phyloP scores from a whole-genome alignment of 2,113 vertebrate species.

The Regulus satrapa region DNA sequence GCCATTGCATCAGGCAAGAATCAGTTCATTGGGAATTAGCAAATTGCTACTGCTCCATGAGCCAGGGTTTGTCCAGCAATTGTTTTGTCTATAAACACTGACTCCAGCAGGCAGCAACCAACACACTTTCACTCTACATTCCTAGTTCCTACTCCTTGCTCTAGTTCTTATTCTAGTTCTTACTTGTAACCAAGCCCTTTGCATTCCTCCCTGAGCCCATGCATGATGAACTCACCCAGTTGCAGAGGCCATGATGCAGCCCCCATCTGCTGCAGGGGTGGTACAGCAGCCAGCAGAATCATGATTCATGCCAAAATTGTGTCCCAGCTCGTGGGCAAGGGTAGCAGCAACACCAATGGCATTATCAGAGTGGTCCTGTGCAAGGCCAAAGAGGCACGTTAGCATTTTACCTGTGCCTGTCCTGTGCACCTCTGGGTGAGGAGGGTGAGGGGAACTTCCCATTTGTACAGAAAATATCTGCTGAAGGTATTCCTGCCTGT shows the following conservation, averaged over 20 bases:
- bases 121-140: neutral
- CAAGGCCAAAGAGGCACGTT: neutral
- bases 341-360: conserved; percentile 92
- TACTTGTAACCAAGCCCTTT: neutral
- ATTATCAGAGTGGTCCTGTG: conserved; percentile 89
- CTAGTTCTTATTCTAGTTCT: neutral
- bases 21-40: neutral
- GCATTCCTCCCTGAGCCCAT: neutral
- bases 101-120: neutral
- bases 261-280: conserved; percentile 83
- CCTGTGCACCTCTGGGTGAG: neutral
- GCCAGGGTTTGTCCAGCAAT: neutral
- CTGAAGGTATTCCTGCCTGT: neutral
- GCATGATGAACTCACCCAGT: conserved; percentile 80
- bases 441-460: neutral
- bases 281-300: conserved; percentile 85
- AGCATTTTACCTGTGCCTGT: neutral
- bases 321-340: conserved; percentile 96
- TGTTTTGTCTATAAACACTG: neutral
- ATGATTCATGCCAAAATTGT: conserved; percentile 98
- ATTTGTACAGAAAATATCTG: neutral
- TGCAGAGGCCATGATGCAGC: conserved; percentile 97
- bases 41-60: neutral
- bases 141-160: neutral
- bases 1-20: neutral